These are phyloP conservation scores for Tromatobia lineatoria DNA, from an alignment of 2,888 invertebrate species.

Conservation along the genomic window DNA sequence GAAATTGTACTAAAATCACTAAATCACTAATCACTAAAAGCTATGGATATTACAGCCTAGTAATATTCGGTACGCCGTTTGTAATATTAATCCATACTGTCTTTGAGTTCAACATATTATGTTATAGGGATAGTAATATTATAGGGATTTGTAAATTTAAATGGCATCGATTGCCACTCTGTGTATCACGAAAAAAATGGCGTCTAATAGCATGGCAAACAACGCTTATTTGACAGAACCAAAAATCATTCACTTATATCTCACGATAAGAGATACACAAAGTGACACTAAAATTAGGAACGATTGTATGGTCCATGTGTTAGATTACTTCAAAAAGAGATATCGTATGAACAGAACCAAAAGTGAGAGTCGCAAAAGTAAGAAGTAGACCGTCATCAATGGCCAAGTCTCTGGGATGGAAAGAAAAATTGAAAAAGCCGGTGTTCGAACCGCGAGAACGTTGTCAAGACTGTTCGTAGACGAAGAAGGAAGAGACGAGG, in stretches of 20 bases:
- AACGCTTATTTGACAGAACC: too few species aligned
- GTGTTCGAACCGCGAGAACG: constrained; percentile 48
- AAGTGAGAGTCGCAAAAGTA: constrained; percentile 28
- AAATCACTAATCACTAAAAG: too few species aligned
- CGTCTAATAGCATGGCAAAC: too few species aligned
- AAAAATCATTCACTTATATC: background rate
- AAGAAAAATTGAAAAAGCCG: constrained; percentile 10
- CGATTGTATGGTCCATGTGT: background rate
- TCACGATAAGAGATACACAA: background rate
- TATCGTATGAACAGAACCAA: background rate
- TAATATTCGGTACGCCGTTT: too few species aligned
- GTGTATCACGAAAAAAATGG: too few species aligned
- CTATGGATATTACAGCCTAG: too few species aligned
- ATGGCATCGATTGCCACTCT: too few species aligned
- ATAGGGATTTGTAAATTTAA: too few species aligned
- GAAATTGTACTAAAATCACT: too few species aligned
- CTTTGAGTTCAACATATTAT: too few species aligned
- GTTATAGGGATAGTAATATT: too few species aligned
- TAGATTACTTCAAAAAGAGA: background rate
- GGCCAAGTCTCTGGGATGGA: constrained; percentile 29
- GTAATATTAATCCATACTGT: too few species aligned
- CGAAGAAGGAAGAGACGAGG: constrained; percentile 42
- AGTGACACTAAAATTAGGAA: background rate
- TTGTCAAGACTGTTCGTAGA: constrained; percentile 41
- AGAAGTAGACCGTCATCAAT: constrained; percentile 11